phyloP scores from a whole-genome alignment of 1,140 invertebrate species.

The Brachionus rubens region DNA sequence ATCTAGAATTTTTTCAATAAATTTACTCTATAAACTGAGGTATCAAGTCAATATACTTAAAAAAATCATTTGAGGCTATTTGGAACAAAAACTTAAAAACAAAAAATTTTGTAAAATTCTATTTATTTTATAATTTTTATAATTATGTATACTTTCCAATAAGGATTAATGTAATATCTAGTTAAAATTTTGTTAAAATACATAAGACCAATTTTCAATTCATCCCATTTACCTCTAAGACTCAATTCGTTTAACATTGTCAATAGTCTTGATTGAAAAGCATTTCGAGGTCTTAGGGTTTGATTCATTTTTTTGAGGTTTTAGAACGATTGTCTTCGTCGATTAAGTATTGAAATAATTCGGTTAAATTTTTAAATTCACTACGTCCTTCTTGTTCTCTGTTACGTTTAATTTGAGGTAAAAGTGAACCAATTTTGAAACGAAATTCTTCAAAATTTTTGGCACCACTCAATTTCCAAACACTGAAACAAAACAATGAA shows the following conservation, averaged over 20 bases:
- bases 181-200: slow-evolving; percentile 32
- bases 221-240: slow-evolving; percentile 14
- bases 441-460: slow-evolving; percentile 46
- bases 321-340: slow-evolving; percentile 33
- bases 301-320: slow-evolving; percentile 5
- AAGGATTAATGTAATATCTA: slow-evolving; percentile 16
- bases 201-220: slow-evolving; percentile 17
- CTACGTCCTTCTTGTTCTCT: slow-evolving; percentile 37
- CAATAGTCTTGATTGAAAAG: slow-evolving; percentile 23
- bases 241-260: slow-evolving; percentile 7
- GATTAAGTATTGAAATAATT: slow-evolving; percentile 41
- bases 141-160: slow-evolving; percentile 37
- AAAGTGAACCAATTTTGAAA: slow-evolving; percentile 1
- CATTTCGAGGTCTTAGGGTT: not conserved
- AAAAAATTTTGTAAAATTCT: not conserved
- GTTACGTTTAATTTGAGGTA: slow-evolving; percentile 19
- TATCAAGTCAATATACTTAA: slow-evolving; percentile 20
- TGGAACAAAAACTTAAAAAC: slow-evolving; percentile 33
- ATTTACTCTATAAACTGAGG: slow-evolving; percentile 41
- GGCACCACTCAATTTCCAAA: slow-evolving; percentile 42
- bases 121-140: not conserved
- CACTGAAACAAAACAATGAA: slow-evolving; percentile 5
- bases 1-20: not conserved
- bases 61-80: slow-evolving; percentile 5
- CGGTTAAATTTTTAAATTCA: slow-evolving; percentile 45